phyloP scores from a whole-genome alignment of 2,113 vertebrate genomes.

The Trichechus manatus region DNA sequence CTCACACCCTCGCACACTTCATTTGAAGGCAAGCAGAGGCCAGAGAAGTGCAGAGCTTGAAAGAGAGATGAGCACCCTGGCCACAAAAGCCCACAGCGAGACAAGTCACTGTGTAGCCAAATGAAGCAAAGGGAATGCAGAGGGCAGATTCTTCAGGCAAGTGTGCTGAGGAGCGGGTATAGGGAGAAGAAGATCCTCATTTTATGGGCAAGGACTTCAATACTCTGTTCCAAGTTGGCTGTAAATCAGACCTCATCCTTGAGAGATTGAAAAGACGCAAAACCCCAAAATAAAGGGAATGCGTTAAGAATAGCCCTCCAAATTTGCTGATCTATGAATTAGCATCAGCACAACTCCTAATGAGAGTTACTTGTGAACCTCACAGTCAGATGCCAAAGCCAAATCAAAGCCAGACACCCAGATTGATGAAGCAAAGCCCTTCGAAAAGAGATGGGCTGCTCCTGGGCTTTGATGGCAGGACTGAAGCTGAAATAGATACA shows the following conservation, averaged over 20 bases:
- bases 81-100: background rate
- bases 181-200: background rate
- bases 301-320: conserved; percentile 13
- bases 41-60: background rate
- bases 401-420: background rate
- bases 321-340: conserved; percentile 37
- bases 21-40: background rate
- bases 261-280: background rate
- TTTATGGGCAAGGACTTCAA: background rate
- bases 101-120: background rate
- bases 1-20: background rate
- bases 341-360: conserved; percentile 28
- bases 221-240: background rate
- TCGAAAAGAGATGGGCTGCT: background rate
- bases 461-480: background rate
- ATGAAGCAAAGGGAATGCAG: background rate
- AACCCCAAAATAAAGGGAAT: background rate
- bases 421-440: background rate
- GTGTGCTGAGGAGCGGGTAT: background rate
- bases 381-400: background rate
- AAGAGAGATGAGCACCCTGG: background rate
- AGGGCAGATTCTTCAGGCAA: background rate
- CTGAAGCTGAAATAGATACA: background rate
- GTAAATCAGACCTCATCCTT: background rate
- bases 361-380: background rate